Conservation (phyloP, 2,888 invertebrate genomes). For the Amblyjoppa proteus region DNA sequence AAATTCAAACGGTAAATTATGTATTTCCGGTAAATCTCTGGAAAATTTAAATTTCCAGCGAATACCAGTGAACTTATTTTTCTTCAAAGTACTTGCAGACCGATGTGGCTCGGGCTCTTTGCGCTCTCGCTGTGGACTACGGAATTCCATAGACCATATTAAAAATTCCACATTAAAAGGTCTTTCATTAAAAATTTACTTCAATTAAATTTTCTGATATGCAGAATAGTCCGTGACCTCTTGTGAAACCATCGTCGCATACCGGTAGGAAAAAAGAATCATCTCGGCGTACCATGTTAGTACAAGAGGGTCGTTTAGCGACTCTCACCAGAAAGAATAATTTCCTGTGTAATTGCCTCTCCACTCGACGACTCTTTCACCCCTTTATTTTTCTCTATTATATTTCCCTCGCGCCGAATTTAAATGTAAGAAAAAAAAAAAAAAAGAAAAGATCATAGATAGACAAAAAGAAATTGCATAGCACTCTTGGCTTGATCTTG, state of each 20-base stretch:
- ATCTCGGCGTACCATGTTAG: slow-evolving; percentile 13
- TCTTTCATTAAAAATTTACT: too few relatives aligned
- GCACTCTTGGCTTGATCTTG: neutral
- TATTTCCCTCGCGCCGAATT: neutral
- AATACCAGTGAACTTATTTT: too few relatives aligned
- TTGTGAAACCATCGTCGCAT: slow-evolving; percentile 21
- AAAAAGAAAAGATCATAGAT: neutral
- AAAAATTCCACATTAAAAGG: too few relatives aligned
- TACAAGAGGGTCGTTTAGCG: slow-evolving; percentile 42
- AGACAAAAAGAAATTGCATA: neutral
- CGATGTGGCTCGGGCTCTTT: too few relatives aligned
- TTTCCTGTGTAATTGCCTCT: slow-evolving; percentile 15
- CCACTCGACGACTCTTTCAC: neutral
- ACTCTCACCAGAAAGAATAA: slow-evolving; percentile 21
- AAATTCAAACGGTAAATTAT: too few relatives aligned
- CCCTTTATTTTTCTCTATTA: slow-evolving; percentile 15
- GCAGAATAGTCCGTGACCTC: slow-evolving; percentile 18
- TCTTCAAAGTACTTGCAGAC: too few relatives aligned
- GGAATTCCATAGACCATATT: too few relatives aligned
- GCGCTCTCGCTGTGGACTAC: too few relatives aligned
- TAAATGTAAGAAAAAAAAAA: slow-evolving; percentile 3
- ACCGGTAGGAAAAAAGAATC: slow-evolving; percentile 18
- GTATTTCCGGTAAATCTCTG: too few relatives aligned
- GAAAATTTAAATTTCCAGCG: too few relatives aligned
- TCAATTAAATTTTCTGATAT: slow-evolving; percentile 27